phyloP scores from a whole-genome alignment of 2,888 invertebrate species.

The Cosmorhoe ocellata region DNA sequence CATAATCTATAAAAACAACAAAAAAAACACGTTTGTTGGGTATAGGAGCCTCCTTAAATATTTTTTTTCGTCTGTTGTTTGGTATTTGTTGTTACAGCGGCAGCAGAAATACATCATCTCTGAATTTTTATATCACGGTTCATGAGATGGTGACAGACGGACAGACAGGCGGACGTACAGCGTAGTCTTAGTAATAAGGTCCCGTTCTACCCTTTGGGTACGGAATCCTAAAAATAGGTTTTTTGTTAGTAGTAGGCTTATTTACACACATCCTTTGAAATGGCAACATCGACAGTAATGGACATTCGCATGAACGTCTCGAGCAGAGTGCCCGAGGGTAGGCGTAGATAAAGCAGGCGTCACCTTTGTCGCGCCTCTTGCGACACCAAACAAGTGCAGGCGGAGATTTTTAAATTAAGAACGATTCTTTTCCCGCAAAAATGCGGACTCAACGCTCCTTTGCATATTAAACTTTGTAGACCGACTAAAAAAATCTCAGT shows the following conservation, averaged over 20 bases:
- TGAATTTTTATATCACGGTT: too few relatives aligned
- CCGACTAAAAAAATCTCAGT: neutral
- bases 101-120: too few relatives aligned
- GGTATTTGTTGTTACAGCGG: neutral
- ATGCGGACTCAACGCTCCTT: neutral
- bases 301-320: slow-evolving; percentile 55
- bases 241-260: slow-evolving; percentile 5
- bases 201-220: too few relatives aligned
- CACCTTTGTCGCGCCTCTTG: slow-evolving; percentile 55
- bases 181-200: too few relatives aligned
- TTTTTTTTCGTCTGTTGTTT: slow-evolving; percentile 4
- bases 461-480: neutral
- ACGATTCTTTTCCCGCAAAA: slow-evolving; percentile 31
- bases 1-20: too few relatives aligned
- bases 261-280: slow-evolving; percentile 26
- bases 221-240: neutral
- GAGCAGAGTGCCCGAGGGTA: slow-evolving; percentile 46
- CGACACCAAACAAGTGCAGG: slow-evolving; percentile 41
- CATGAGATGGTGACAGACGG: too few relatives aligned
- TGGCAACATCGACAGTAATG: slow-evolving; percentile 44
- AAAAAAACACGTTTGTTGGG: too few relatives aligned
- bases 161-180: too few relatives aligned
- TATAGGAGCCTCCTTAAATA: slow-evolving; percentile 4
- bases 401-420: slow-evolving; percentile 43
- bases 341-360: slow-evolving; percentile 62